phyloP scores from a whole-genome alignment of 2,797 vertebrate species.

The Labeo calbasu region DNA sequence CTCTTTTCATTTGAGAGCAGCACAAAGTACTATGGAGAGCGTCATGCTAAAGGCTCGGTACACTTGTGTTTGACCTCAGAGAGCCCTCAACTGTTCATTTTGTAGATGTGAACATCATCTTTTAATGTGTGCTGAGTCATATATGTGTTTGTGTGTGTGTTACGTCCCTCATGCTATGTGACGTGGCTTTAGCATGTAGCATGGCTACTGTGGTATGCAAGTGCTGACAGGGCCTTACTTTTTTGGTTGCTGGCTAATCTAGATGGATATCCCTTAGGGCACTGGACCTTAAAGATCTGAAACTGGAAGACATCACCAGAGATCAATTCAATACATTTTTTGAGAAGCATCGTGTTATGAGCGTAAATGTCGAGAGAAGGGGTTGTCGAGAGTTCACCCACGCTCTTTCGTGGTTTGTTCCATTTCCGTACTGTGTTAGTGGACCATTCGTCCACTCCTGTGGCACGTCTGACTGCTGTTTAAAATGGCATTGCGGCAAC shows the following conservation, averaged over 20 bases:
- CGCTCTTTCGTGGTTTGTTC: background rate
- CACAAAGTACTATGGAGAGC: conserved; percentile 91
- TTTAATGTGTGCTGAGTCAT: conserved; percentile 34
- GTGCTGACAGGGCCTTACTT: background rate
- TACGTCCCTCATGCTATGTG: background rate
- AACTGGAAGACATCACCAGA: background rate
- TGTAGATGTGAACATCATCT: conserved; percentile 41
- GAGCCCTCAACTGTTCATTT: conserved; percentile 80
- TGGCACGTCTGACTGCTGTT: conserved; percentile 30
- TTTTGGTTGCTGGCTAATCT: conserved; percentile 16
- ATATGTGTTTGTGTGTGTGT: conserved; percentile 24
- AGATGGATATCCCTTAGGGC: background rate
- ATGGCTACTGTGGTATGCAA: conserved; percentile 13
- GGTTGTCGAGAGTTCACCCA: conserved; percentile 10
- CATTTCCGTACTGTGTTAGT: background rate
- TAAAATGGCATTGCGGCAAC: conserved; percentile 40
- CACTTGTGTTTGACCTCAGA: conserved; percentile 95
- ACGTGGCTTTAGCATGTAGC: conserved; percentile 34
- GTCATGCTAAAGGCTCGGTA: conserved; percentile 91
- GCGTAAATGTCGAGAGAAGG: background rate
- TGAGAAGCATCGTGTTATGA: background rate
- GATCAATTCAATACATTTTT: background rate
- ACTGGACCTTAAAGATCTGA: background rate
- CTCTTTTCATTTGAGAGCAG: conserved; percentile 85
- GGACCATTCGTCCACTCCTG: conserved; percentile 10